phyloP scores from a whole-genome alignment of 1,140 invertebrate genomes.

The Bilobella aurantiaca region DNA sequence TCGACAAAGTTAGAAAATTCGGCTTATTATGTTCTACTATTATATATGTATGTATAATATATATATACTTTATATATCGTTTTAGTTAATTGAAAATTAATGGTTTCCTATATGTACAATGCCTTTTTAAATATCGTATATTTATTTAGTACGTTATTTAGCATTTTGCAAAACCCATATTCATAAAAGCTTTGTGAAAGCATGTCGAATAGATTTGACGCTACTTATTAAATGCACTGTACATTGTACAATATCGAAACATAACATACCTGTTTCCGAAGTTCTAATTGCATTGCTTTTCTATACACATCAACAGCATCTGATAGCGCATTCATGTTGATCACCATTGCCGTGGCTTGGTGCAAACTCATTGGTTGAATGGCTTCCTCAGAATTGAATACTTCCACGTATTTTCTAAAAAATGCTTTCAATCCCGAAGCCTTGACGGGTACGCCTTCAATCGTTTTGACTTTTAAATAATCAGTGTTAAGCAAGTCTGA shows the following conservation, averaged over 20 bases:
- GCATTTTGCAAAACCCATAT: neutral
- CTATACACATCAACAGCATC: neutral
- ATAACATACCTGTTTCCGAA: no score
- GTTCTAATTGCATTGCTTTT: neutral
- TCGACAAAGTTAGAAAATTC: no score
- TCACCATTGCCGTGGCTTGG: slow-evolving; percentile 3
- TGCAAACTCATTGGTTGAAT: slow-evolving; percentile 1
- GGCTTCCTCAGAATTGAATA: slow-evolving; percentile 14
- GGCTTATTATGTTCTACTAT: no score
- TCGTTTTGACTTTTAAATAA: neutral
- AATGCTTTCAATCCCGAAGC: neutral
- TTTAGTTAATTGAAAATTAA: no score
- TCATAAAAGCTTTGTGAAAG: neutral
- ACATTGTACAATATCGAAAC: no score
- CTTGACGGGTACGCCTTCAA: neutral
- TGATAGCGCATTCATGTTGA: neutral
- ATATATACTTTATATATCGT: no score
- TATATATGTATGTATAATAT: no score
- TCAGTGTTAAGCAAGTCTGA: neutral
- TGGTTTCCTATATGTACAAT: no score
- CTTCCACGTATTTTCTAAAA: slow-evolving; percentile 11
- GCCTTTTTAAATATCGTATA: no score
- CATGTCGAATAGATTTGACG: neutral
- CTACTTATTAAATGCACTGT: no score
- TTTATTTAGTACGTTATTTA: neutral